These are phyloP conservation scores for Batillaria attramentaria DNA, from an alignment of 1,140 invertebrate species.

Conservation along the genomic window DNA sequence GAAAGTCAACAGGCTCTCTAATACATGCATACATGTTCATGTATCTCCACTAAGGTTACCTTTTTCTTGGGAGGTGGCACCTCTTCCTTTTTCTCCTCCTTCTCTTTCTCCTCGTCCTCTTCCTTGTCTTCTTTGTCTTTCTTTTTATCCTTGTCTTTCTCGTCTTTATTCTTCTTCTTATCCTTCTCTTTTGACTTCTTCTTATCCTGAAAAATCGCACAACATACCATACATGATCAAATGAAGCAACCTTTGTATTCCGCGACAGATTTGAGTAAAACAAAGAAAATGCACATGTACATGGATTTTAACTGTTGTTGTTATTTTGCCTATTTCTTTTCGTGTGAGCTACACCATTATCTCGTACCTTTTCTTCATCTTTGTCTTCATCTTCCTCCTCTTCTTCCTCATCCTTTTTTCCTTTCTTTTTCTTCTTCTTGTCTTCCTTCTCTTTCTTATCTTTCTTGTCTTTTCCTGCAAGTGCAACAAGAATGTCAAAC, in stretches of 20 bases:
- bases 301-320: too few species aligned
- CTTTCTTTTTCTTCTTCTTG: constrained; percentile 24
- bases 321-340: neutral
- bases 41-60: neutral
- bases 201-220: constrained; percentile 4
- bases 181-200: constrained; percentile 25
- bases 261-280: neutral
- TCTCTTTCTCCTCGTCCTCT: constrained; percentile 38
- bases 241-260: neutral
- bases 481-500: neutral
- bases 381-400: constrained; percentile 33
- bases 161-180: constrained; percentile 28
- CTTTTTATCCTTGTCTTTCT: constrained; percentile 23
- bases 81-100: constrained; percentile 41
- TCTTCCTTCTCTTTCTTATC: constrained; percentile 25
- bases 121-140: constrained; percentile 32
- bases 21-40: neutral
- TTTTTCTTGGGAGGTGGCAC: constrained; percentile 36
- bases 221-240: neutral
- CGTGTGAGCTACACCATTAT: neutral
- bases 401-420: constrained; percentile 27
- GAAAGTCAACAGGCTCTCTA: neutral
- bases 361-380: constrained; percentile 31
- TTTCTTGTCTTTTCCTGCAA: constrained; percentile 5
- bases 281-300: neutral